Evolutionary conservation across 2,888 invertebrate species (phyloP), one percentile per base, ranked within the genome.

Genomic region (Sarcophaga subvicina): DNA sequence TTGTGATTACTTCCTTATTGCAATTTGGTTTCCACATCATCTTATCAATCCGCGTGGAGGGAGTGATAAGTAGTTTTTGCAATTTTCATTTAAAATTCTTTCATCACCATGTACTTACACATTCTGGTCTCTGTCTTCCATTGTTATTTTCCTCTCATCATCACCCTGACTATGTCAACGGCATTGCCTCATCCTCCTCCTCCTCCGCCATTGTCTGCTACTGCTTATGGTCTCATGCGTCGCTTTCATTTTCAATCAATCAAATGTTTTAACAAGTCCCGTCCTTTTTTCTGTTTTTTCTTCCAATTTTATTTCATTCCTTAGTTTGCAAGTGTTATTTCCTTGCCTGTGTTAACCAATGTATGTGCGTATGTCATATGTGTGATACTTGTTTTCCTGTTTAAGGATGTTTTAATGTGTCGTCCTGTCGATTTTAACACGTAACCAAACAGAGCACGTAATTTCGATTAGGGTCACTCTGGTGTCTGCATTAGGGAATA

Each of bases 401-500:
- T 71, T 60, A 60, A 80, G 81, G 73, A 80, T 84, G 84, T 79
- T 54, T 54, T 71, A 80, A 80, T n/a, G 81, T 88, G 88, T 88
- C 88, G 88, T 88, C 88, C 89, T 89, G 88, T 88, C 88, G 87
- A 85, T 88, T 84, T 88, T 84, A 77, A 86, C 84, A 85, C 69
- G 69, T 83, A 72, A 88, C 77, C 88, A 88, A 89, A 89, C 89
- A 83, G 80, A 89, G 91, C 91, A 91, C 91, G 91, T 91, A 91
- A 90, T 91, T 90, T 90, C 90, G 90, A 89, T 92, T 91, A 90
- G 90, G 88, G 88, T 89, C 88, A 89, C 79, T 87, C 76, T 71
- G 71, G 14, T 71, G 75, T 20, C 59, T 78, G 67, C 87, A 79
- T 79, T 84, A 70, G 84, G 81, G 87, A 78, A 79, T 84, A 84